Base-by-base conservation (phyloP, 2,888 invertebrate species). In the Acrobasis repandana region DNA sequence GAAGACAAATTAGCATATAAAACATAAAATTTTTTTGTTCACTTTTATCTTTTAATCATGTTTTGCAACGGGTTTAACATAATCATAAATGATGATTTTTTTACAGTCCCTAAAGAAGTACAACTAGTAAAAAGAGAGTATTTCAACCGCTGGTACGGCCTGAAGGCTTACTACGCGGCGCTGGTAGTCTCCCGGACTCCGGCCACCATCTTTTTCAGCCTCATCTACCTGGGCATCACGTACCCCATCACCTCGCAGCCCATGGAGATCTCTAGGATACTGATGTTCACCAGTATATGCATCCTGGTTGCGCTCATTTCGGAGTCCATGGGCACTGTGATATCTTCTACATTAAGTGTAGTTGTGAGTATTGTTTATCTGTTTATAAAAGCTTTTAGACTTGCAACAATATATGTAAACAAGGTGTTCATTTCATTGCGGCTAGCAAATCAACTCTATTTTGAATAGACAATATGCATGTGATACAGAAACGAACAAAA, bases 71-170 rank as follows among this genome's bases (percentile, higher is more conserved):
- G 6, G 4, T 28, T 6, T 28, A 28, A 28, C 4, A 28, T 28
- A 28, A 28, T 28, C 28, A 28, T 28, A 28, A 28, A 28, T 28
- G 28, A 8, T 28, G 6, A n/a, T n/a, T n/a, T 28, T 49, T 69
- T 93, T 93, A 36, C 85, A 97, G 97, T 96, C 93, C 97, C 97
- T 16, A 93, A 90, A 50, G 96, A 97, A 88, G 95, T 97, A 0
- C 95, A 95, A 69, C 85, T 96, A 16, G 83, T 97, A 10, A 97
- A 96, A 79, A 89, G 96, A 56, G 97, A 97, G 77, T 95, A 97
- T 74, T 97, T 97, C 78, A 97, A 97, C 82, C 94, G 96, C 56
- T 97, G 97, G 97, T 97, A 97, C 76, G 93, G 95, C 2, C 79
- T 97, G 18, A 95, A 95, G 75, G 94, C 97, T 0, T 97, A 97